A percentile compares a stretch with the other conserved stretches of the same genome.
Evolutionary conservation across 2,797 vertebrate genomes (phyloP).

Genomic region (Synanceia verrucosa): DNA sequence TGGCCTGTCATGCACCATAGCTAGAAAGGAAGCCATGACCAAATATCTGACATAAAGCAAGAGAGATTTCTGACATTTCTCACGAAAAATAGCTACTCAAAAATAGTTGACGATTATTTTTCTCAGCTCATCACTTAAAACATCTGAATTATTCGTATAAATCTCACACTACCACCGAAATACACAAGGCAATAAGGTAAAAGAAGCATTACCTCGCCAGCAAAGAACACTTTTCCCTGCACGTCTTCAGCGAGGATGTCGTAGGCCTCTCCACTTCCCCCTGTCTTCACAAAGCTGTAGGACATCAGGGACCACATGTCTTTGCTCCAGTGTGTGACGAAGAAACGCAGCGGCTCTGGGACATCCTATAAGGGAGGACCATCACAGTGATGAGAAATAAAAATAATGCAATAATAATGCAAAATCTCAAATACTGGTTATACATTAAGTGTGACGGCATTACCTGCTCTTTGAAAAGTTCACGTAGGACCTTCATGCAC

Average conservation of each 20-base stretch:
- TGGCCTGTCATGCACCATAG: not conserved
- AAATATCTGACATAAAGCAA: not conserved
- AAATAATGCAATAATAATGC: not conserved
- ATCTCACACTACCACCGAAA: not conserved
- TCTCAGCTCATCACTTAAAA: too few species aligned
- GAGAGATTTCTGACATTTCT: too few species aligned
- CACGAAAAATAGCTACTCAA: too few species aligned
- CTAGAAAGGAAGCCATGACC: not conserved
- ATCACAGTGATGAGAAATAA: not conserved
- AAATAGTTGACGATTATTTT: too few species aligned
- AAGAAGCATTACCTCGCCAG: slow-evolving; percentile 87
- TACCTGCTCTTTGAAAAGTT: slow-evolving; percentile 96
- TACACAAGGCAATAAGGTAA: too few species aligned
- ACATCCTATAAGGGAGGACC: slow-evolving; percentile 84
- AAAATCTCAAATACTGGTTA: not conserved
- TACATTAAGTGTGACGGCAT: not conserved
- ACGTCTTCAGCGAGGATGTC: slow-evolving; percentile 96
- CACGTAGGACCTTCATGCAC: slow-evolving; percentile 89
- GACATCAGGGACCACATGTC: slow-evolving; percentile 98
- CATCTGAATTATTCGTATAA: too few species aligned
- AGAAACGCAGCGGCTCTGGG: slow-evolving; percentile 90
- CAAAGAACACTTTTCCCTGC: slow-evolving; percentile 94
- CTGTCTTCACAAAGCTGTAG: slow-evolving; percentile 96
- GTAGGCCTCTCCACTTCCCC: slow-evolving; percentile 95
- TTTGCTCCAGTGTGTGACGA: slow-evolving; percentile 92